Conservation (phyloP, 2,797 vertebrate genomes). For the Xiphorhynchus erythropygius region DNA sequence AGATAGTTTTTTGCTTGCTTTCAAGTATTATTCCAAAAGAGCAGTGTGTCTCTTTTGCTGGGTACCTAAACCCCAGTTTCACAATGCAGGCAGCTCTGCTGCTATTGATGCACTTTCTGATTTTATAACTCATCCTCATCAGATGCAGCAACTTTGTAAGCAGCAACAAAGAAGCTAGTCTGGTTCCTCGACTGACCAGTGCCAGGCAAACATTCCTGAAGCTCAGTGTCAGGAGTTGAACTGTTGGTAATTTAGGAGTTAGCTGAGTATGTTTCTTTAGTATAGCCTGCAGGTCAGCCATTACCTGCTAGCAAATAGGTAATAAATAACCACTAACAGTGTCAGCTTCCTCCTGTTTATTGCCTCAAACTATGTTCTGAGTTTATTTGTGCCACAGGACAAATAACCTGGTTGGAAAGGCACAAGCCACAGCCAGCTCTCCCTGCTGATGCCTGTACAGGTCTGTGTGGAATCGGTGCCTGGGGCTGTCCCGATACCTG, state of each 20-base stretch:
- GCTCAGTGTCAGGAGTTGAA: not conserved
- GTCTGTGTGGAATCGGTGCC: not conserved
- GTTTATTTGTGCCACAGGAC: not conserved
- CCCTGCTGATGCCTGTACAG: not conserved
- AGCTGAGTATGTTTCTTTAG: not conserved
- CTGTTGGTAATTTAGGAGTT: not conserved
- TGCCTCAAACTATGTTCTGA: not conserved
- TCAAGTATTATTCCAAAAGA: not conserved
- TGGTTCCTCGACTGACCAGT: not conserved
- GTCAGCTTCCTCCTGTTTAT: not conserved
- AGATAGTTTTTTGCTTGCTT: not conserved
- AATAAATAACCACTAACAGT: slow-evolving; percentile 22
- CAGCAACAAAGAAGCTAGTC: not conserved
- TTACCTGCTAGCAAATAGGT: not conserved
- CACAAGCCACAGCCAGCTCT: not conserved
- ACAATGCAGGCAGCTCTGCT: not conserved
- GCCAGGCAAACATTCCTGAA: not conserved
- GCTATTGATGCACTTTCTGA: not conserved
- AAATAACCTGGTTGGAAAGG: slow-evolving; percentile 9
- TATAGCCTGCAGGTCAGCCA: not conserved
- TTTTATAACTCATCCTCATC: not conserved
- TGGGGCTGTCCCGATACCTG: not conserved
- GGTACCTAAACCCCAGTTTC: not conserved
- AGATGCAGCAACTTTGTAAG: not conserved
- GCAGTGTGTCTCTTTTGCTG: not conserved